phyloP scores from a whole-genome alignment of 2,113 vertebrate genomes.

The Onychorhynchus coronatus region DNA sequence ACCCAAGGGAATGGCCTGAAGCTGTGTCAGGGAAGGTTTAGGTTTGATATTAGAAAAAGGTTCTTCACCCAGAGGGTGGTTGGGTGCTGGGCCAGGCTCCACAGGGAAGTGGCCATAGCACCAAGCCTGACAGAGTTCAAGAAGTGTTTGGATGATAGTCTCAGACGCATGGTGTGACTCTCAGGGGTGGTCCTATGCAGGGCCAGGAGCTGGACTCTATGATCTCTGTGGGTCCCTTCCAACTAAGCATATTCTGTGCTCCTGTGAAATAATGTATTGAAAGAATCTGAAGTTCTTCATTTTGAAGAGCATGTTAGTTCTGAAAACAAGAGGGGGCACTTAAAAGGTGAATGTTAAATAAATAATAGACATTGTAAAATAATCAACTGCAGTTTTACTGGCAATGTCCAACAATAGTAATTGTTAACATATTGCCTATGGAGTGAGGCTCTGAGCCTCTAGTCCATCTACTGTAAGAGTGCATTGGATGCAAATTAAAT shows the following conservation, averaged over 20 bases:
- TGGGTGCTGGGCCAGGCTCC: background rate
- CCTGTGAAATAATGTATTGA: background rate
- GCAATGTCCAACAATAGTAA: background rate
- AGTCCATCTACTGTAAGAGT: background rate
- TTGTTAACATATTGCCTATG: background rate
- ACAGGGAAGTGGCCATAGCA: background rate
- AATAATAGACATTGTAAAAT: background rate
- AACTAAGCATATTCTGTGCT: background rate
- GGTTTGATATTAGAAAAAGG: background rate
- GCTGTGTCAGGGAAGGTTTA: background rate
- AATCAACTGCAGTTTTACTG: background rate
- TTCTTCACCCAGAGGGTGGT: background rate
- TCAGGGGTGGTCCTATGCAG: background rate
- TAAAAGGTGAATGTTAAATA: background rate
- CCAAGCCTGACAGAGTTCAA: background rate
- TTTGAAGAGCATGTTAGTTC: background rate
- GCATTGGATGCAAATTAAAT: background rate
- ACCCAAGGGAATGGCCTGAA: background rate
- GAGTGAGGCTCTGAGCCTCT: background rate
- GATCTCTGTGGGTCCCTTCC: background rate
- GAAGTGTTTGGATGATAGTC: background rate
- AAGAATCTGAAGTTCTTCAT: background rate
- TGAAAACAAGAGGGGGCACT: background rate
- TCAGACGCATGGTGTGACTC: background rate
- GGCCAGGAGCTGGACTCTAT: background rate